Base-by-base conservation (phyloP, 53 echinoderm and acorn worm species). In the Astropecten irregularis region DNA sequence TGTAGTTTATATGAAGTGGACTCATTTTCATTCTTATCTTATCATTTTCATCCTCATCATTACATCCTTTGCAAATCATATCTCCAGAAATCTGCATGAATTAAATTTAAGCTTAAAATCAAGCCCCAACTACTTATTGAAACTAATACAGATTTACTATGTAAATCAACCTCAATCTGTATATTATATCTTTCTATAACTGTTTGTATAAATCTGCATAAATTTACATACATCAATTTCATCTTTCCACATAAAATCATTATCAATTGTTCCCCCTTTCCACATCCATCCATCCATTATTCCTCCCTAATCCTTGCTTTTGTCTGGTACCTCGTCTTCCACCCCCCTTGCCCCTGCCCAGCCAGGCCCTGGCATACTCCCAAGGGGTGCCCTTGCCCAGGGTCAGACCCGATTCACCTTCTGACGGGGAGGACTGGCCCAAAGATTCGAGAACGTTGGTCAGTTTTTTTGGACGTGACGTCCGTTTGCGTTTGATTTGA, bases 321-420 rank as follows among this genome's bases (percentile, higher is more conserved):
- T 60, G 26, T 25, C 20, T 0, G 21, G 23, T 14, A 56, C 9
- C 56, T 56, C 28, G 25, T 22, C 20, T 18, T 34, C n/a, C 31
- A 23, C 23, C 58, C 26, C 5, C 23, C 28, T 0, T 23, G 26
- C 58, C 58, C 23, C 9, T 20, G 26, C 58, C 58, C 79, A 59
- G 58, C 37, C 79, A 79, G 79, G 60, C 58, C 61, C 61, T 79
- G 79, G 79, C 61, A 18, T 79, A 79, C 28, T 57, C 79, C 11
- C 58, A 79, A 40, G 14, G 40, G 40, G 79, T 79, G 8, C 79
- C 60, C 26, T 61, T 23, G 42, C 79, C 79, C 9, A 31, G 18
- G 20, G 39, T 37, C 34, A 60, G 61, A 39, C 29, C 39, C 46
- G 44, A 35, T 79, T 79, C 46, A 57, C 60, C 62, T 62, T 20